Conservation (phyloP, 2,113 vertebrate genomes). For the Tiliqua scincoides region DNA sequence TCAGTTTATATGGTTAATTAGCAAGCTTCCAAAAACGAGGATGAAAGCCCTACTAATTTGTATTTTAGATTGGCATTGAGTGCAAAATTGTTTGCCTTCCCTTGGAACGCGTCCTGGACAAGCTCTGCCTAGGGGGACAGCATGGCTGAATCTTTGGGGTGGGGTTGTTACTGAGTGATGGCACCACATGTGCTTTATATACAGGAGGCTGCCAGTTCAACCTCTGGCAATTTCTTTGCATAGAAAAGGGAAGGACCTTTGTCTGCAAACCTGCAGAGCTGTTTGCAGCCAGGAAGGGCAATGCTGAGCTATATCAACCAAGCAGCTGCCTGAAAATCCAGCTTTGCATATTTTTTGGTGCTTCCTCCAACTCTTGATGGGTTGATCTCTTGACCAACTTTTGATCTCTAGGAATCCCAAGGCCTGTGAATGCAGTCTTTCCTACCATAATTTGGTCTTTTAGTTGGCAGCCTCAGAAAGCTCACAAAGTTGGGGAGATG, state of each 20-base stretch:
- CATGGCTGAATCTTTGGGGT: no score
- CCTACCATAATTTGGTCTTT: slow-evolving; percentile 6
- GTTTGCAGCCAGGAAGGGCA: no score
- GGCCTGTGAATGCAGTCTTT: background rate
- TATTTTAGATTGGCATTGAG: background rate
- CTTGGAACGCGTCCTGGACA: slow-evolving; percentile 48
- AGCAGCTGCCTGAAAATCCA: no score
- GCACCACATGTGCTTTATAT: no score
- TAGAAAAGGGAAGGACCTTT: no score
- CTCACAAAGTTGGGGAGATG: slow-evolving; percentile 3
- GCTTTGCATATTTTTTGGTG: no score
- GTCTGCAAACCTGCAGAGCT: no score
- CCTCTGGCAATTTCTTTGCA: no score
- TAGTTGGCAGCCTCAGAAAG: slow-evolving; percentile 12
- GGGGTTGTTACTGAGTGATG: no score
- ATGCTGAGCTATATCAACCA: no score
- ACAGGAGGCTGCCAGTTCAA: no score
- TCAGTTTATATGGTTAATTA: no score
- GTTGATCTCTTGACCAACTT: background rate
- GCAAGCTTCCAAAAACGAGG: background rate
- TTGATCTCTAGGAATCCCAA: background rate
- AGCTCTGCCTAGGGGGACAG: background rate
- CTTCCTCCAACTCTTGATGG: slow-evolving; percentile 50
- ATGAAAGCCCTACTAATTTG: background rate
- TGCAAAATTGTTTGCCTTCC: slow-evolving; percentile 35